Percentiles rank a stretch among this genome's conserved stretches.
phyloP scores from a whole-genome alignment of 2,888 invertebrate genomes.

The Schrankia costaestrigalis region DNA sequence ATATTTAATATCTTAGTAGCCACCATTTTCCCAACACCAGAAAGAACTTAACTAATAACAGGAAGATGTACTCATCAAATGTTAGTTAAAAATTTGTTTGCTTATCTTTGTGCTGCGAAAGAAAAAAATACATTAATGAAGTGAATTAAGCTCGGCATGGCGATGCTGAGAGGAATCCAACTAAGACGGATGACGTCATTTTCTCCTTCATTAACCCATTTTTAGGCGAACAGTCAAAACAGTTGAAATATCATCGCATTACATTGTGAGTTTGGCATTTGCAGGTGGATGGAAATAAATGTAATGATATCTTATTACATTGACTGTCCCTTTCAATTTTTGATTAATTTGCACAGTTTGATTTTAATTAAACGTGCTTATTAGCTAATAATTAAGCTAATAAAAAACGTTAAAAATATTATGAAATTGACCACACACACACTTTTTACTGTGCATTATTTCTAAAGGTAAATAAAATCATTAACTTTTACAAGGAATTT shows the following conservation, averaged over 20 bases:
- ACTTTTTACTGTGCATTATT: no score
- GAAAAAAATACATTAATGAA: slow-evolving; percentile 60
- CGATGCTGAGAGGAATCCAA: slow-evolving; percentile 66
- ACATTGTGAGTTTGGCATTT: neutral
- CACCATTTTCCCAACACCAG: slow-evolving; percentile 8
- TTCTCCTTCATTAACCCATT: slow-evolving; percentile 75
- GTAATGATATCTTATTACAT: no score
- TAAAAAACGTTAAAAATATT: no score
- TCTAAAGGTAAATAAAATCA: no score
- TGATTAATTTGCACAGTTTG: no score
- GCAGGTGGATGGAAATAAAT: no score
- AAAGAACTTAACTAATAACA: slow-evolving; percentile 26
- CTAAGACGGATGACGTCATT: slow-evolving; percentile 75
- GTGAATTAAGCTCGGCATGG: slow-evolving; percentile 58
- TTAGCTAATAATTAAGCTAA: no score
- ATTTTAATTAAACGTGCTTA: no score
- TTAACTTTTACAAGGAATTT: no score
- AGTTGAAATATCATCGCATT: slow-evolving; percentile 44
- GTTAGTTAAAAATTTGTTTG: slow-evolving; percentile 39
- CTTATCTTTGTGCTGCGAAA: slow-evolving; percentile 45
- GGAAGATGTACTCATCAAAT: slow-evolving; percentile 25
- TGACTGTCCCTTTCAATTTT: no score
- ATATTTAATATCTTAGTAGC: no score
- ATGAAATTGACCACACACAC: no score
- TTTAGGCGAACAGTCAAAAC: slow-evolving; percentile 57